A percentile compares a stretch with the other conserved stretches of the same genome.
Conservation (phyloP, 2,113 vertebrate genomes). For the Paratilapia polleni region DNA sequence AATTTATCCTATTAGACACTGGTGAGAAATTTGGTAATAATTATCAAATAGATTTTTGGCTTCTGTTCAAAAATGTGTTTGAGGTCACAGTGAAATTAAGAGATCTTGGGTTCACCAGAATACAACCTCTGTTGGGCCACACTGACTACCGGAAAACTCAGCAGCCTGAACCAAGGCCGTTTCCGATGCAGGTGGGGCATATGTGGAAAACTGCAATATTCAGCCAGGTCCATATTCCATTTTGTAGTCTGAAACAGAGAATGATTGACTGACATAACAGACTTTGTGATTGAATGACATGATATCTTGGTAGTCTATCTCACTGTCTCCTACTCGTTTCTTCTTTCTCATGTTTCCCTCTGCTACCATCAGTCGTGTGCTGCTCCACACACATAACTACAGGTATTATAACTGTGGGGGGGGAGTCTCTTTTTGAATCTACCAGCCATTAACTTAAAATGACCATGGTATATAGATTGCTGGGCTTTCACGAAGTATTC, state of each 20-base stretch:
- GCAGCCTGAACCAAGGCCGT: background rate
- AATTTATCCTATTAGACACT: background rate
- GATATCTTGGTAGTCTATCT: background rate
- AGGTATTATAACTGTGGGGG: background rate
- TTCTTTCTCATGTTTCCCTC: background rate
- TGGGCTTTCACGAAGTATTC: background rate
- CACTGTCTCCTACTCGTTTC: background rate
- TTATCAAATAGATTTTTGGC: background rate
- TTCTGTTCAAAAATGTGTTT: background rate
- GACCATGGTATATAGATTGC: background rate
- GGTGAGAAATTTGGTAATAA: background rate
- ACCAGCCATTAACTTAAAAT: background rate
- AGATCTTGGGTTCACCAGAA: background rate
- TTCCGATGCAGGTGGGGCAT: background rate
- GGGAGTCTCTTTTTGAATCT: background rate
- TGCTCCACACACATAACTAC: no score
- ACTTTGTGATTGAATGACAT: background rate
- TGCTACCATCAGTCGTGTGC: background rate
- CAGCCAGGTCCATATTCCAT: background rate
- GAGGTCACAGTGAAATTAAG: background rate
- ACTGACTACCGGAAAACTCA: background rate
- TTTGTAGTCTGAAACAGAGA: background rate
- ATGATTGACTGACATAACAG: background rate
- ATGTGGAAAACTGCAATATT: background rate
- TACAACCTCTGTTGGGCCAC: background rate